Percentiles rank a stretch among this genome's conserved stretches.
Conservation (phyloP, 2,797 vertebrate genomes). For the Nyctalus aviator region DNA sequence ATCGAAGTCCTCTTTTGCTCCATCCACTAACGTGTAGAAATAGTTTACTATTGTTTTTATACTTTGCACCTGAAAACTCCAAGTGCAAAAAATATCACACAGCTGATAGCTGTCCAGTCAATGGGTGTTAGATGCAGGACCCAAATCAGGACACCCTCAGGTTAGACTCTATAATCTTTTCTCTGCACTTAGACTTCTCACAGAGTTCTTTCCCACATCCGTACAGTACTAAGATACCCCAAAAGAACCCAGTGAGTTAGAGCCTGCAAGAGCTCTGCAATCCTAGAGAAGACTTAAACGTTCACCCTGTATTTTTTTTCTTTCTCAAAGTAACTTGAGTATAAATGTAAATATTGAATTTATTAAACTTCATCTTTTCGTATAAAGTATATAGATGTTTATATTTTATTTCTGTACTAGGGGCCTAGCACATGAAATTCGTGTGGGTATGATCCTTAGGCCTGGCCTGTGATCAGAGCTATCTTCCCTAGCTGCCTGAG, state of each 20-base stretch:
- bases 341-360: background rate
- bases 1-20: background rate
- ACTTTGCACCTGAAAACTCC: background rate
- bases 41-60: background rate
- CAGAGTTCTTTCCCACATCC: background rate
- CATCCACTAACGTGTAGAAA: background rate
- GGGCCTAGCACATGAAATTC: too few relatives aligned
- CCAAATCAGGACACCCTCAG: background rate
- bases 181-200: background rate
- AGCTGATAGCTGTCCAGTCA: background rate
- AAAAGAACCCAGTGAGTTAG: background rate
- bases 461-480: too few relatives aligned
- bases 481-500: too few relatives aligned
- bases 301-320: background rate
- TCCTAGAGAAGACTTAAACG: background rate
- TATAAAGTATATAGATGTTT: background rate
- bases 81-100: background rate
- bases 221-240: accelerated
- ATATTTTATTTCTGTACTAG: background rate
- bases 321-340: background rate
- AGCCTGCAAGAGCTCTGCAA: background rate
- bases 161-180: background rate
- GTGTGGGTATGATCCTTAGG: too few relatives aligned
- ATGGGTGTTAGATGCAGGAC: background rate
- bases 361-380: background rate